These are phyloP conservation scores for Hyperoplus immaculatus DNA, from an alignment of 2,797 vertebrate genomes.

Conservation along the genomic window DNA sequence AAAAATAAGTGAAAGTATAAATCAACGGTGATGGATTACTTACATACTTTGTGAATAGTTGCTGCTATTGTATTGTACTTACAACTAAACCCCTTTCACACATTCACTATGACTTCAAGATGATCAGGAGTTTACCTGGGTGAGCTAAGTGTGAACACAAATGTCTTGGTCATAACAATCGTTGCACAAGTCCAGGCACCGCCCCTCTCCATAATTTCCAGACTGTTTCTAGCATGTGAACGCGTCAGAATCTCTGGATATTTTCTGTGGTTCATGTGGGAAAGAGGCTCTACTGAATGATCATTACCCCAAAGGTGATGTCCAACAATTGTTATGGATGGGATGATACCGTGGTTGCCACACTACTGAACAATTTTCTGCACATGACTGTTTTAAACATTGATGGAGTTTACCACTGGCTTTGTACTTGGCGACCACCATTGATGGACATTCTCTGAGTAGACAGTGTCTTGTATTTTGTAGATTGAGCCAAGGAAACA, in stretches of 20 bases:
- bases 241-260: too few relatives aligned
- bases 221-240: too few relatives aligned
- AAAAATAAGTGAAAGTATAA: background rate
- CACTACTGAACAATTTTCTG: background rate
- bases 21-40: background rate
- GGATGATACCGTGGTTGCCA: background rate
- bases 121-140: too few relatives aligned
- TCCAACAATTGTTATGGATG: background rate
- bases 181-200: too few relatives aligned
- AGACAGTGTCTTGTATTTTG: conserved; percentile 20
- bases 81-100: too few relatives aligned
- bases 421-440: background rate
- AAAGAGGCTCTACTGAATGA: background rate
- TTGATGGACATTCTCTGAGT: background rate
- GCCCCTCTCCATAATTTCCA: too few relatives aligned
- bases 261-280: too few relatives aligned
- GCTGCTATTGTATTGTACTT: background rate
- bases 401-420: conserved; percentile 1
- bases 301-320: background rate
- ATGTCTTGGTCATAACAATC: too few relatives aligned
- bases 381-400: background rate
- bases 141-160: too few relatives aligned
- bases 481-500: conserved; percentile 32
- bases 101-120: too few relatives aligned
- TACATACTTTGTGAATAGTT: background rate